Base-by-base conservation (phyloP, 2,113 vertebrate genomes). In the Oceanites oceanicus region DNA sequence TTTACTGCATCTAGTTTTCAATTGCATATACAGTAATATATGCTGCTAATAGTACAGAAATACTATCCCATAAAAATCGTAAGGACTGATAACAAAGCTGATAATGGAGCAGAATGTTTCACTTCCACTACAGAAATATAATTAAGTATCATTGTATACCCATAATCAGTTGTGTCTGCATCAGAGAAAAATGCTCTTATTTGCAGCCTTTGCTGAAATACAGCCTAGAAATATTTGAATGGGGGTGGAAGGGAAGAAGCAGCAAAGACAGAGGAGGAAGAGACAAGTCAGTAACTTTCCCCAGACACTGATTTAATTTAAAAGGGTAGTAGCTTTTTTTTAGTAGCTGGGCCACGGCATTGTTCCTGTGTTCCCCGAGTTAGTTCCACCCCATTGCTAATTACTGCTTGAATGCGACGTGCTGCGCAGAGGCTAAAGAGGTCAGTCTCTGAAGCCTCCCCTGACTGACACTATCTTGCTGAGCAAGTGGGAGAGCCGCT, bases 361-460 rank as follows among this genome's bases (percentile, higher is more conserved):
- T 88, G 73, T 90, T 94, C n/a, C 65, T 74, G 42, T 9, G 5
- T 68, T 93, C 76, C 85, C 90, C 29, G 7, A 2, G 25, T 97
- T 97, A 96, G 92, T 97, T 96, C 84, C 52, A 84, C 49, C 74
- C 85, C 68, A 52, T 18, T 82, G 86, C 79, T 95, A 96, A 96
- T 95, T 92, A 96, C 88, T 47, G 68, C 89, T 82, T 79, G 79
- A 93, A 96, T 76, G 88, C 15, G 14, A 87, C 22, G 34, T 67
- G 84, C 86, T 68, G 90, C 5, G 65, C 62, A 63, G 66, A 94
- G 77, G 95, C 93, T 93, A 71, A 91, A 92, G 87, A 89, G 92
- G 92, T 95, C 91, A 95, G 52, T 40, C 86, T 16, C 85, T 12
- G 8, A 82, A 90, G 84, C 72, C 65, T 81, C 67, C 71, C 73